phyloP scores from a whole-genome alignment of 64 coral and sea anemone genomes.

The Acropora tenuis region DNA sequence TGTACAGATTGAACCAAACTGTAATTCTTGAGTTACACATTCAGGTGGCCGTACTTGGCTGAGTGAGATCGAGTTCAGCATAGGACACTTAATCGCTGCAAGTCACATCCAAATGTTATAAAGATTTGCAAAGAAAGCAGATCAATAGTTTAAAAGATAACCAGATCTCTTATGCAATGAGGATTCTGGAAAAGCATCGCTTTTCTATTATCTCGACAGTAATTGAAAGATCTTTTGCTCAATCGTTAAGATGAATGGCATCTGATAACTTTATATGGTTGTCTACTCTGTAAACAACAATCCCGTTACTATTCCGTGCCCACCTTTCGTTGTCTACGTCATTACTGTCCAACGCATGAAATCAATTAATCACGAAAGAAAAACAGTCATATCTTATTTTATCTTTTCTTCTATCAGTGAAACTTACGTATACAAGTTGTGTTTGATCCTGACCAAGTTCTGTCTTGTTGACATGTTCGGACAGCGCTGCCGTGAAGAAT shows the following conservation, averaged over 20 bases:
- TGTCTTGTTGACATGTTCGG: slow-evolving; percentile 79
- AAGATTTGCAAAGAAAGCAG: too few relatives aligned
- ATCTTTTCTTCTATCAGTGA: not conserved
- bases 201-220: not conserved
- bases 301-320: too few relatives aligned
- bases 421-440: slow-evolving; percentile 81
- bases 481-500: slow-evolving; percentile 65
- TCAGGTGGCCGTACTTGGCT: slow-evolving; percentile 65
- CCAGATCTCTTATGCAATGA: not conserved
- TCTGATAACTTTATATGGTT: too few relatives aligned
- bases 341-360: too few relatives aligned
- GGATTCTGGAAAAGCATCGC: not conserved
- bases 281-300: too few relatives aligned
- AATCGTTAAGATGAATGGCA: too few relatives aligned
- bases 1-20: slow-evolving; percentile 57
- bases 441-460: slow-evolving; percentile 74
- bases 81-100: slow-evolving; percentile 80
- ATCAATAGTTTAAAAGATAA: too few relatives aligned
- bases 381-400: not conserved
- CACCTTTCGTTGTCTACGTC: too few relatives aligned
- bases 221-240: too few relatives aligned
- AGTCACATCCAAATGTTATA: not conserved
- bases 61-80: slow-evolving; percentile 86
- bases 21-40: slow-evolving; percentile 63
- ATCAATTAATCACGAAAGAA: not conserved